Base-by-base conservation (phyloP, 2,888 invertebrate species). In the Serripes groenlandicus region DNA sequence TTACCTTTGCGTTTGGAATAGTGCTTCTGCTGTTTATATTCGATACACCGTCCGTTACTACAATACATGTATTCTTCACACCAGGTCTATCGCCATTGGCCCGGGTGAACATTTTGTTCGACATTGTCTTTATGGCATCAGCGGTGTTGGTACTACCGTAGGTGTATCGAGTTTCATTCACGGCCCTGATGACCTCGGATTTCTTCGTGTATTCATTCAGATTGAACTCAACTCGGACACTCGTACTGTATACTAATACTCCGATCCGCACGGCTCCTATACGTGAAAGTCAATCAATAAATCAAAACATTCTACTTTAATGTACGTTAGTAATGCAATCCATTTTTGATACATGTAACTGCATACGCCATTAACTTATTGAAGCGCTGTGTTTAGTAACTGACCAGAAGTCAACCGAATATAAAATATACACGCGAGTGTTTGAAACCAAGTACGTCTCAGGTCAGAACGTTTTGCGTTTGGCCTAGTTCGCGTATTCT, bases 31-130 rank as follows among this genome's bases (percentile, higher is more conserved):
- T 79, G 81, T 93, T 92, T 52, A 93, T 91, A 71, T 92, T 93
- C 26, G 93, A 93, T 32, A 91, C 91, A 73, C 94, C 94, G 75
- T 94, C 93, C 21, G 94, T 93, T 62, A 94, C 73, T n/a, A 94
- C 83, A 52, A 94, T 89, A 34, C 85, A 88, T 23, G 91, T 86
- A 78, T 93, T 92, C 1, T 87, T 87, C 1, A 91, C 91, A 54
- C 79, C 88, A 3, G 87, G 76, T 15, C 93, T 80, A 78, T 93
- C 93, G 28, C 94, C 94, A 70, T 89, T 91, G 4, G 56, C 76
- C 0, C 75, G 0, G 1, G 90, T 90, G 80, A 91, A 93, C 88
- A 92, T 90, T 52, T 87, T 76, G 23, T 74, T 78, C 11, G 90
- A 81, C 90, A 92, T 90, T n/a, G 90, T 86, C 7, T 87, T 75